Conservation (phyloP, 2,113 vertebrate species). For the Xenus cinereus region DNA sequence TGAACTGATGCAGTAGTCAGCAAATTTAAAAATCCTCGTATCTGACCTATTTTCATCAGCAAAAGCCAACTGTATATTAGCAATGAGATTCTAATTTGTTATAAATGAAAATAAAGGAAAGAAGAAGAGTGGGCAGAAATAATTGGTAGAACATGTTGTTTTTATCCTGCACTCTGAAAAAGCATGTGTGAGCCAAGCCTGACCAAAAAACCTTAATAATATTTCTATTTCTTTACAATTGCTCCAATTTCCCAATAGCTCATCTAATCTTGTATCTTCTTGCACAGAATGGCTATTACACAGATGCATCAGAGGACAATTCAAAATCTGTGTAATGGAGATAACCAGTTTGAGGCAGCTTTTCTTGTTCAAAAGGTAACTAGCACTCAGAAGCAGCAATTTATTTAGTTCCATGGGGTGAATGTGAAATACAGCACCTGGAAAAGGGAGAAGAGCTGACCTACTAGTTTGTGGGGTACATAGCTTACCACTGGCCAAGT, state of each 20-base stretch:
- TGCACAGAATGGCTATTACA: background rate
- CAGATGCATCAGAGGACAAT: background rate
- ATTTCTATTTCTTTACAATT: background rate
- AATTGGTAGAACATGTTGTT: background rate
- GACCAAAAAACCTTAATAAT: background rate
- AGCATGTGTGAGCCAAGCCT: background rate
- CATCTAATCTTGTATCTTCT: background rate
- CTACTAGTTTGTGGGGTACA: background rate
- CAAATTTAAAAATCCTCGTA: slow-evolving; percentile 7
- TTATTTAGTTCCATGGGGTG: background rate
- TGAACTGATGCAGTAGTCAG: background rate
- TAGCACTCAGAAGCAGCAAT: background rate
- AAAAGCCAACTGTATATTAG: background rate
- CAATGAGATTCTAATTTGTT: background rate
- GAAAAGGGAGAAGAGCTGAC: background rate
- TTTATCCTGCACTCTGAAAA: background rate
- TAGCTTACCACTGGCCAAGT: background rate
- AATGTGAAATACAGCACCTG: background rate
- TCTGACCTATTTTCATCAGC: slow-evolving; percentile 7
- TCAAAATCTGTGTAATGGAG: background rate
- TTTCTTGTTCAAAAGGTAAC: background rate
- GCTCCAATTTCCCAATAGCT: background rate
- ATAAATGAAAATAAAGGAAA: slow-evolving; percentile 5
- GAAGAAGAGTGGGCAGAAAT: background rate
- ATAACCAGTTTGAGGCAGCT: background rate